Percentiles rank a stretch among this genome's conserved stretches.
These are phyloP conservation scores for Notospermus geniculatus DNA, from an alignment of 1,140 invertebrate species.

Conservation along the genomic window DNA sequence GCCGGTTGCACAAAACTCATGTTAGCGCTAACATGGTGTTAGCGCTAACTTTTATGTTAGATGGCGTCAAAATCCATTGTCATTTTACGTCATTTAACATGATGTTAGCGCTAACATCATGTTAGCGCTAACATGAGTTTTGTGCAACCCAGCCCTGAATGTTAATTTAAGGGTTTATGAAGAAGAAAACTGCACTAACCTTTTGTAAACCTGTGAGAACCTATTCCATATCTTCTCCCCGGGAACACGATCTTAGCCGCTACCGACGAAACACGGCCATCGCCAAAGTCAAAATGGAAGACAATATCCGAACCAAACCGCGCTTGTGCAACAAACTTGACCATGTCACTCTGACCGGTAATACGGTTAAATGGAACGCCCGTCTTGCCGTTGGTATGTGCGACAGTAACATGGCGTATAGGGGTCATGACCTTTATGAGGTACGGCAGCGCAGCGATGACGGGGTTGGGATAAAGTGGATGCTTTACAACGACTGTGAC, in stretches of 20 bases:
- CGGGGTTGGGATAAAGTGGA: slow-evolving; percentile 15
- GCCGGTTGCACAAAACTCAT: no score
- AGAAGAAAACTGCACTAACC: slow-evolving; percentile 9
- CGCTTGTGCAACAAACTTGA: background rate
- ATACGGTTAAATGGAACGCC: slow-evolving; percentile 18
- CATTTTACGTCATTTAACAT: no score
- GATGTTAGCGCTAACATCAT: no score
- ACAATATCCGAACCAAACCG: background rate
- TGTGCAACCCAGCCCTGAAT: no score
- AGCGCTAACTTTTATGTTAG: no score
- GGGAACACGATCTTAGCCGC: slow-evolving; percentile 5
- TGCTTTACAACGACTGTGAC: slow-evolving; percentile 25
- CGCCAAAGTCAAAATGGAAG: slow-evolving; percentile 30
- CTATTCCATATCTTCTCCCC: background rate
- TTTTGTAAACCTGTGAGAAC: slow-evolving; percentile 16
- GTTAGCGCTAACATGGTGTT: no score
- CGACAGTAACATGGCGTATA: background rate
- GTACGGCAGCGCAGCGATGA: slow-evolving; percentile 11
- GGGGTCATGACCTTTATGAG: slow-evolving; percentile 18
- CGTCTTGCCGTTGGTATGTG: background rate
- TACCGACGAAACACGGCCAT: slow-evolving; percentile 11
- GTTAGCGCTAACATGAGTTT: no score
- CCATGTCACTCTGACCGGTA: background rate
- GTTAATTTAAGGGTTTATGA: background rate
- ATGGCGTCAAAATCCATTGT: no score